Percentiles rank a stretch among this genome's conserved stretches.
Conservation (phyloP, 2,888 invertebrate genomes). For the Nomada flava region DNA sequence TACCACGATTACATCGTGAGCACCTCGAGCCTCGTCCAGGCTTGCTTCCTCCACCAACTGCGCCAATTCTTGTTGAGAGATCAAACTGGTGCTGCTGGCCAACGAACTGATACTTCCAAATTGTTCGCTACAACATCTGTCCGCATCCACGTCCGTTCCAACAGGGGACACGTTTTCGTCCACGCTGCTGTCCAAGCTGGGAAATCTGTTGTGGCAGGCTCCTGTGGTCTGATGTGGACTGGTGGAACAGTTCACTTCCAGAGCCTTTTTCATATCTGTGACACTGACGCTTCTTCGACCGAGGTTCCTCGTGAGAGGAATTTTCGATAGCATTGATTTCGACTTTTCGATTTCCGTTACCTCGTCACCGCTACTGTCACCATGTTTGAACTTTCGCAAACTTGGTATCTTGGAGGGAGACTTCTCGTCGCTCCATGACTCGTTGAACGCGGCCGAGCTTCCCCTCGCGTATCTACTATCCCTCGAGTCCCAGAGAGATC, state of each 20-base stretch:
- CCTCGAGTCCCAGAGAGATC: constrained; percentile 54
- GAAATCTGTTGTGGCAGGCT: constrained; percentile 83
- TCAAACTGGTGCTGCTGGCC: constrained; percentile 86
- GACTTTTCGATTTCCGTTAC: constrained; percentile 61
- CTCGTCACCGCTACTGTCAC: constrained; percentile 64
- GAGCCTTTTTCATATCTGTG: constrained; percentile 86
- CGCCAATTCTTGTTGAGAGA: constrained; percentile 87
- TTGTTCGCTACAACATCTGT: constrained; percentile 81
- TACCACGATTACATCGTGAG: constrained; percentile 87
- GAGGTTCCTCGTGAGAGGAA: constrained; percentile 74
- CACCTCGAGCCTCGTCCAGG: constrained; percentile 86
- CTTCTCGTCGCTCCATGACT: constrained; percentile 72
- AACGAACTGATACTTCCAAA: constrained; percentile 86
- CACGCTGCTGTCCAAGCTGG: constrained; percentile 86
- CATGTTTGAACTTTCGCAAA: constrained; percentile 61
- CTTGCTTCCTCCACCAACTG: constrained; percentile 89
- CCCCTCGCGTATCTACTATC: constrained; percentile 55
- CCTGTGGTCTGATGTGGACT: constrained; percentile 22
- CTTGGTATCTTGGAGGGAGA: constrained; percentile 76
- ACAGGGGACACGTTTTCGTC: constrained; percentile 79
- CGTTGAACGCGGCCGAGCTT: constrained; percentile 58
- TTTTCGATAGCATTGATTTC: constrained; percentile 71
- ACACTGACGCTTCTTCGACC: constrained; percentile 84
- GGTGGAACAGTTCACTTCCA: constrained; percentile 79
- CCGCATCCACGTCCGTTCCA: constrained; percentile 75